These are phyloP conservation scores for Limonius californicus DNA, from an alignment of 1,140 invertebrate genomes.

Conservation along the genomic window DNA sequence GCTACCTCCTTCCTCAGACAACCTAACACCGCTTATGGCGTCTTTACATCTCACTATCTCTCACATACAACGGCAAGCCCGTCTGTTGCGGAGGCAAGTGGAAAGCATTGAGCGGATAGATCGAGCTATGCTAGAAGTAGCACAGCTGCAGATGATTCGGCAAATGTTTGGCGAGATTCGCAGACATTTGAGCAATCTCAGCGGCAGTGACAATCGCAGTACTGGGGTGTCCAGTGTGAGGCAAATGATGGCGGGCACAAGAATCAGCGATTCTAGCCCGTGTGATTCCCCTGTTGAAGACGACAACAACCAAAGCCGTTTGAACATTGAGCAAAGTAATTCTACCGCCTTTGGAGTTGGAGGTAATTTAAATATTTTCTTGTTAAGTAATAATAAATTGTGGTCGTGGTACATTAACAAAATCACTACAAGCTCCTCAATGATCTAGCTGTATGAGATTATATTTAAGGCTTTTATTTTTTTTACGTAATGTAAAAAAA, in stretches of 20 bases:
- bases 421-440: no score
- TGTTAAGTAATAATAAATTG: no score
- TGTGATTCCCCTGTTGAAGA: conserved; percentile 31
- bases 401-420: no score
- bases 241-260: conserved; percentile 46
- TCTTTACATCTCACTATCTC: conserved; percentile 42
- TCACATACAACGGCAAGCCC: conserved; percentile 42
- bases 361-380: no score
- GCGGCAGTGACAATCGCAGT: conserved; percentile 27
- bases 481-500: no score
- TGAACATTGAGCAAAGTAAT: neutral
- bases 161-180: conserved; percentile 62
- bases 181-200: conserved; percentile 49
- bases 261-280: conserved; percentile 45
- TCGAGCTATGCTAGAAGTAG: conserved; percentile 48
- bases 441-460: no score
- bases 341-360: neutral
- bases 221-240: conserved; percentile 41
- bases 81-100: conserved; percentile 38
- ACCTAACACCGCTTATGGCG: conserved; percentile 38
- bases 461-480: no score
- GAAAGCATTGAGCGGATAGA: conserved; percentile 44
- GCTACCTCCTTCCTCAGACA: conserved; percentile 20
- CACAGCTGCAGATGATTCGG: conserved; percentile 57
- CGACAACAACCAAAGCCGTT: neutral